phyloP scores from a whole-genome alignment of 2,113 vertebrate genomes.

The Catagonus wagneri region DNA sequence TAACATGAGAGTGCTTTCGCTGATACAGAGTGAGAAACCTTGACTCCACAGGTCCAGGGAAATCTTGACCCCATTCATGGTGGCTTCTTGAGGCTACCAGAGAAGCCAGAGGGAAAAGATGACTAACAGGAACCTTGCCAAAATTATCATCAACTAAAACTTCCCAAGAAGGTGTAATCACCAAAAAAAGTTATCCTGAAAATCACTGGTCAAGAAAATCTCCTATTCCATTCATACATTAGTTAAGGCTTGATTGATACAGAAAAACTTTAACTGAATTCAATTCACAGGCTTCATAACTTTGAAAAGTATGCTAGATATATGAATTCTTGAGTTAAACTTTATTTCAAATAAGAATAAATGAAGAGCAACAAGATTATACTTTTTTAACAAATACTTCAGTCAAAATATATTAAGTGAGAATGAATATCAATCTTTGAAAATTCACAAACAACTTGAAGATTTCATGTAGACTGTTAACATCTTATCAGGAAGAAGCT shows the following conservation, averaged over 20 bases:
- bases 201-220: constrained; percentile 28
- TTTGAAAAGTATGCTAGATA: constrained; percentile 9
- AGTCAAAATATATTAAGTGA: constrained; percentile 15
- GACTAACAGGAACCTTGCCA: neutral
- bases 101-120: neutral
- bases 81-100: neutral
- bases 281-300: neutral
- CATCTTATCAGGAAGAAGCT: constrained; percentile 1
- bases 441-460: constrained; percentile 43
- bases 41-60: too few species aligned
- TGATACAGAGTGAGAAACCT: neutral
- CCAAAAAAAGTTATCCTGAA: neutral
- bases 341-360: constrained; percentile 43
- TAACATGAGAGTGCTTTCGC: neutral
- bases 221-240: neutral
- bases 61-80: neutral
- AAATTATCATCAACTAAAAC: neutral
- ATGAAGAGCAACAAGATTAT: constrained; percentile 24
- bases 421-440: constrained; percentile 21
- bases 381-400: constrained; percentile 1
- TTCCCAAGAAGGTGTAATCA: neutral
- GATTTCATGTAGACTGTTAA: neutral
- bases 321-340: constrained; percentile 12
- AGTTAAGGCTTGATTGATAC: neutral
- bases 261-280: constrained; percentile 13